Percentiles rank a stretch among this genome's conserved stretches.
phyloP scores from a whole-genome alignment of 2,113 vertebrate genomes.

The Toxostoma redivivum region DNA sequence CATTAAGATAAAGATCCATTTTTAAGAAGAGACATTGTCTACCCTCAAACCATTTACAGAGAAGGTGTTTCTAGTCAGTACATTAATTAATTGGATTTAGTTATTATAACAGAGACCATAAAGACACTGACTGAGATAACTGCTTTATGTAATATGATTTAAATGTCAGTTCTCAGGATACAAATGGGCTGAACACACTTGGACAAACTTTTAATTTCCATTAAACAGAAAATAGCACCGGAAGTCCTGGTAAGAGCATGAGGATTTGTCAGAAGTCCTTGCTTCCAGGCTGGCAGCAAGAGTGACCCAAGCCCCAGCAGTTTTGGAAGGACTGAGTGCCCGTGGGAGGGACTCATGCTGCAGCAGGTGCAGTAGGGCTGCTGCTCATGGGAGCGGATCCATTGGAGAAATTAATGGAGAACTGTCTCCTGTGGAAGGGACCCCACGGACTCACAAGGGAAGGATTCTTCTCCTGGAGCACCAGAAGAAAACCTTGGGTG shows the following conservation, averaged over 20 bases:
- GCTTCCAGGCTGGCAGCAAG: background rate
- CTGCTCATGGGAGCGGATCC: background rate
- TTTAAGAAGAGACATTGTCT: background rate
- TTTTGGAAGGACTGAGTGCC: too few relatives aligned
- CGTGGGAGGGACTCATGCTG: fast-evolving
- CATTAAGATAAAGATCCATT: background rate
- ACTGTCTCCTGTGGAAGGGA: fast-evolving
- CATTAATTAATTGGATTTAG: background rate
- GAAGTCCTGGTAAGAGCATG: background rate
- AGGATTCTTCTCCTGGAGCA: background rate
- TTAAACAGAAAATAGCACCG: background rate
- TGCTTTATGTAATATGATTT: background rate
- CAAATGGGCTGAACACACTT: background rate
- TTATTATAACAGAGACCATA: background rate
- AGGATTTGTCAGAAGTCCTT: background rate
- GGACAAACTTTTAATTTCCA: background rate
- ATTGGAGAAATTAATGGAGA: fast-evolving
- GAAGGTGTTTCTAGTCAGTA: background rate
- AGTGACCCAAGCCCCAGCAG: background rate
- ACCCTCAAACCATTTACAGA: background rate
- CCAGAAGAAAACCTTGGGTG: background rate
- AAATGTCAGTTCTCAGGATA: background rate
- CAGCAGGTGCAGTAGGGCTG: background rate
- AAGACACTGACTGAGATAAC: background rate
- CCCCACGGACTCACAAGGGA: background rate